Base-by-base conservation (phyloP, 2,888 invertebrate genomes). In the Poecilobothrus nobilitatus region DNA sequence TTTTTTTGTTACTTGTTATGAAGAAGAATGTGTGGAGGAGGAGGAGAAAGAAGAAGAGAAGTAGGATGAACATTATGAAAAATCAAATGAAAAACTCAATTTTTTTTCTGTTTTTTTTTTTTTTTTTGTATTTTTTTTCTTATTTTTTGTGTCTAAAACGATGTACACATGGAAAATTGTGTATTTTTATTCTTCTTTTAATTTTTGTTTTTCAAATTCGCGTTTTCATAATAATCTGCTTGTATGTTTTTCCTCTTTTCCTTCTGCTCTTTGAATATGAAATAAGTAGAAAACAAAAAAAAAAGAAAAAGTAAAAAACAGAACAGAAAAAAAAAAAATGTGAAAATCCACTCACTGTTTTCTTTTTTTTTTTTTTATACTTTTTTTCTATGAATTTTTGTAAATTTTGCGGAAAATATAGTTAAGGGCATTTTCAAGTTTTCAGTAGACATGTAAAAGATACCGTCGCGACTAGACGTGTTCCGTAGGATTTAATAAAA, bases 381-480 rank as follows among this genome's bases (percentile, higher is more conserved):
- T 53, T 53, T 53, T 53, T 53, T 53, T 53, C 53, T 53, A 53
- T 53, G 53, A 53, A 53, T 53, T 53, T 53, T 53, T 18, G 53
- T 53, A 18, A 53, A 53, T 18, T 53, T 53, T 53, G 53, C 53
- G 53, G 53, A 53, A 53, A 53, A 53, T 53, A 53, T 53, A 53
- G 53, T 53, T 53, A 53, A 53, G 53, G 53, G 53, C 53, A 53
- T 53, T 53, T 53, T 53, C 53, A 53, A 53, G 53, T 53, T 53
- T 53, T 53, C 53, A 53, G 53, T 53, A 53, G 53, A 53, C 53
- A 53, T 53, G 53, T 53, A 53, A 53, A 53, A 53, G 53, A 53
- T 53, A n/a, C 53, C 53, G 53, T 53, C 53, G 53, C 53, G 53
- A 53, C 9, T 53, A 53, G 53, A 53, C 53, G 53, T 53, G 53